Evolutionary conservation across 2,888 invertebrate species (phyloP), one percentile per base, ranked within the genome.

Genomic region (Mantis religiosa): DNA sequence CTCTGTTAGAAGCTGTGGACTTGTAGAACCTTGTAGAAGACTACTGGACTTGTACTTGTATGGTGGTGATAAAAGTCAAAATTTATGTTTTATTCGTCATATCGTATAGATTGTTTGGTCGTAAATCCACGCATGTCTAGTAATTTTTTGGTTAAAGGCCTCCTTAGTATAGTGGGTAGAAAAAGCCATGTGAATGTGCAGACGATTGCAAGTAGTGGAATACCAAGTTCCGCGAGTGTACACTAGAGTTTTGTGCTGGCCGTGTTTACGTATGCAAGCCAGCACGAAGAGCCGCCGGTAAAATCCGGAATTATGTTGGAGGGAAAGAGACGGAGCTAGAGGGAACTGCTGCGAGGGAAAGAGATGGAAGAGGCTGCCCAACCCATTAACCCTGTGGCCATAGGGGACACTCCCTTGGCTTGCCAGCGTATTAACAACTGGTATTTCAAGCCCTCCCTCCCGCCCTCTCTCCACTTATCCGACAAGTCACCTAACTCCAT

Each of bases 301-400:
- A 85, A 82, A 41, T 82, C 85, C 82, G 85, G 82, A 85, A 85
- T 85, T 85, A 82, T 88, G 85, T 88, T 85, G 84, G 82, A 85
- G 71, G 84, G 85, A 54, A 54, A 71, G 54, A 71, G 54, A 71
- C 54, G 25, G 6, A 71, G 54, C 54, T 71, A 71, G 54, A 71
- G 54, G 54, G 54, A 71, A 71, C 54, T 6, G 54, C 54, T 71
- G 54, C 20, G 54, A 71, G 54, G 54, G 20, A 71, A 71, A 71
- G 54, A 71, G 54, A 71, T 71, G 54, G 54, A 71, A 71, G 54
- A 71, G 54, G 54, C 54, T 71, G 54, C 41, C 82, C 88, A 41
- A 41, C 88, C 88, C 88, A 88, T 88, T 88, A 88, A 88, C 85
- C 88, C 88, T 27, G 34, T 88, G 88, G 88, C 88, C 85, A 88